phyloP scores from a whole-genome alignment of 2,113 vertebrate species.

The Micronycteris hirsuta region DNA sequence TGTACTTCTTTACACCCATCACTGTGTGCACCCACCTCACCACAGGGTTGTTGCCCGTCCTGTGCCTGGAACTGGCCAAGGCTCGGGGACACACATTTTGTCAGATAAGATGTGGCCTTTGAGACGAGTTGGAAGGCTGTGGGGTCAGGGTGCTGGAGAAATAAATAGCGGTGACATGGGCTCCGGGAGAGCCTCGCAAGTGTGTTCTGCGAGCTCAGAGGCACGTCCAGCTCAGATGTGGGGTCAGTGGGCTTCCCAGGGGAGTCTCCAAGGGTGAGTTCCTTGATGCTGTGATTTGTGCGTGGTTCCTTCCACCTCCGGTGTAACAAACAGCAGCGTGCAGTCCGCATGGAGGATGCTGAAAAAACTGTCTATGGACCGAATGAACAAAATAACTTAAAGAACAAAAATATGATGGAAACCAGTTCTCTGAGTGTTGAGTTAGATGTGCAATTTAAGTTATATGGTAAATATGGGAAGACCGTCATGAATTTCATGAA shows the following conservation, averaged over 20 bases:
- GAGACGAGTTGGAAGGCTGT: not conserved
- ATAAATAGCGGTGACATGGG: not conserved
- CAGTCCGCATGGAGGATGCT: not conserved
- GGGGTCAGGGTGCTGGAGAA: not conserved
- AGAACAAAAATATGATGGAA: not conserved
- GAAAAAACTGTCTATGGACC: too few relatives aligned
- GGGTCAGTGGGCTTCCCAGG: not conserved
- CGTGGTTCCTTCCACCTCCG: not conserved
- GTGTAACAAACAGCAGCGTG: not conserved
- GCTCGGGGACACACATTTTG: not conserved
- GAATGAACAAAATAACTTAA: not conserved
- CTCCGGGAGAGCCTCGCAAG: not conserved
- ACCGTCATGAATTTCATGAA: not conserved
- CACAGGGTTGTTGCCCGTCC: not conserved
- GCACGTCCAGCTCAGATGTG: not conserved
- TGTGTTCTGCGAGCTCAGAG: not conserved
- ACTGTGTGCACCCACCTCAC: not conserved
- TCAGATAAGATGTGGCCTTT: not conserved
- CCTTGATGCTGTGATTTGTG: not conserved
- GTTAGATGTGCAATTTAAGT: not conserved
- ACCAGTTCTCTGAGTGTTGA: not conserved
- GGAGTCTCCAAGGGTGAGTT: not conserved
- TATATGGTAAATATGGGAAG: not conserved
- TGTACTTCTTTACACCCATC: not conserved
- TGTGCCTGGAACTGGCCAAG: not conserved